Evolutionary conservation across 2,797 vertebrate species (phyloP), one percentile per base, ranked within the genome.

Genomic region (Onychomys arenicola): DNA sequence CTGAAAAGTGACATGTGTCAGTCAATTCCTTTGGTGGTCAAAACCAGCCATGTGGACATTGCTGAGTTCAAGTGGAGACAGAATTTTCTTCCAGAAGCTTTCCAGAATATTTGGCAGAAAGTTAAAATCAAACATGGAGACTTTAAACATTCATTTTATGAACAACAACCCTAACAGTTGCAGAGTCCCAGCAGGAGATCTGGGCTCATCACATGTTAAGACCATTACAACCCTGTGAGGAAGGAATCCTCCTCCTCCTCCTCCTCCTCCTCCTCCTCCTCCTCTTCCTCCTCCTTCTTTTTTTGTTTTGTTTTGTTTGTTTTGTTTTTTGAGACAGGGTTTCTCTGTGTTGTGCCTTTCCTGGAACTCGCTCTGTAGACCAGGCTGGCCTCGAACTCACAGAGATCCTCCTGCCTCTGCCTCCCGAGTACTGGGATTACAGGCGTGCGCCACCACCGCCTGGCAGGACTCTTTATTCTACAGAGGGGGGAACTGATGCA

Each of bases 401-500:
- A n/a, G n/a, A n/a, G n/a, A n/a, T n/a, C n/a, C n/a, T n/a, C n/a
- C n/a, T n/a, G n/a, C n/a, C n/a, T n/a, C n/a, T n/a, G n/a, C n/a
- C n/a, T n/a, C n/a, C n/a, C n/a, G n/a, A n/a, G n/a, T n/a, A n/a
- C n/a, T n/a, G n/a, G n/a, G n/a, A n/a, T n/a, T n/a, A n/a, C n/a
- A n/a, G n/a, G n/a, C n/a, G n/a, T n/a, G n/a, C n/a, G n/a, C n/a
- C n/a, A n/a, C n/a, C n/a, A n/a, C n/a, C n/a, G n/a, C n/a, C n/a
- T n/a, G n/a, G n/a, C n/a, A n/a, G n/a, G n/a, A n/a, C n/a, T n/a
- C 63, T 5, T 29, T 76, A 71, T 90, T 83, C 95, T 91, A 67
- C 7, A 82, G 55, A 67, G 61, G 81, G 80, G 85, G 17, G 95
- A 96, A 75, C 52, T 32, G 67, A 97, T 87, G 46, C 32, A 40